A percentile compares a stretch with the other conserved stretches of the same genome.
Conservation (phyloP, 53 echinoderm and acorn worm genomes). For the Echinometra lucunter region DNA sequence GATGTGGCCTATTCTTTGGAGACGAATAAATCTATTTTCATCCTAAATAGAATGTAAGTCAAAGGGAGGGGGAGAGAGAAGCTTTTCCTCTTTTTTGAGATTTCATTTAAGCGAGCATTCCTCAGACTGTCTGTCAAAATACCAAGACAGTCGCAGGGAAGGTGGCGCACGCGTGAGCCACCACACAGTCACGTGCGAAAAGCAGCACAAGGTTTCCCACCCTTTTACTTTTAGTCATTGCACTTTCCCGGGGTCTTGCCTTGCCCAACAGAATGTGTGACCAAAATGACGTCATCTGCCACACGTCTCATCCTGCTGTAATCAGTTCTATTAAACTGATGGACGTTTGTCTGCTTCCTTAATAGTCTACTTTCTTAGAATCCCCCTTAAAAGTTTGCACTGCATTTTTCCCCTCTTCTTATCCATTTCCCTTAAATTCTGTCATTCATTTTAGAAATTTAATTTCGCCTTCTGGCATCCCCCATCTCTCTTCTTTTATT, state of each 20-base stretch:
- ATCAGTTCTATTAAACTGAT: not conserved
- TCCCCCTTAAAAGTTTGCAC: not conserved
- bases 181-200: not conserved
- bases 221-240: constrained; percentile 9
- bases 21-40: no score
- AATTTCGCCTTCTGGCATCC: no score
- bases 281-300: not conserved
- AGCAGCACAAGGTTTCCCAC: constrained; percentile 1
- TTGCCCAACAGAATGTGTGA: not conserved
- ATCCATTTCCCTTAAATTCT: no score
- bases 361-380: not conserved
- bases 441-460: no score
- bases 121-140: not conserved
- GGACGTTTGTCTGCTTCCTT: not conserved
- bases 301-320: not conserved
- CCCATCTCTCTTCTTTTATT: no score
- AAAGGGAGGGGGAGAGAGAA: no score
- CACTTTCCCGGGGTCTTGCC: not conserved
- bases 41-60: no score
- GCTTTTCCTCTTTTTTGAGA: no score
- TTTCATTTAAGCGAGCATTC: not conserved
- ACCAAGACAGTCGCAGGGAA: not conserved
- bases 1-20: no score
- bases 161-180: not conserved
- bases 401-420: no score